Base-by-base conservation (phyloP, 1,140 invertebrate species). In the Euura lappo region DNA sequence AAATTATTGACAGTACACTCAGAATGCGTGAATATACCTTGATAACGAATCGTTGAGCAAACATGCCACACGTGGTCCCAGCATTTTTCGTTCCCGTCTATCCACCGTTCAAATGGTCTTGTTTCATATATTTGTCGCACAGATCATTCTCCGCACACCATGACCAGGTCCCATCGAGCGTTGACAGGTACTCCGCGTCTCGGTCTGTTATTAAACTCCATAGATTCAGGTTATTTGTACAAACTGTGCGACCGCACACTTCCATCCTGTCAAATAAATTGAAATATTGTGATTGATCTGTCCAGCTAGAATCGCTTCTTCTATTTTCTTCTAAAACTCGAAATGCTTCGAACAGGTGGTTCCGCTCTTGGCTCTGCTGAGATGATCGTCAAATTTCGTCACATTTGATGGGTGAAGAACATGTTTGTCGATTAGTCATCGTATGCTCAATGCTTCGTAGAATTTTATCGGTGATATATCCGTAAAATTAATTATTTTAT, bases 31-130 rank as follows among this genome's bases (percentile, higher is more conserved):
- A 74, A 74, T 74, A 74, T 74, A 64, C 11, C 45, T 74, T 69
- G 80, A 81, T 82, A 82, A 80, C 72, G 13, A 81, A 81, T 81
- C 80, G 70, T 75, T 77, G 69, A 75, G 76, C 75, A 80, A 81
- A 81, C 75, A 79, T 60, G 44, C 65, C 42, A 74, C 74, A 74
- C 77, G 78, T 72, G 79, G 66, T 69, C 46, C 42, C 70, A 73
- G 75, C 72, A 79, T 77, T 80, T 73, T 78, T 77, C 71, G 71
- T 76, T 78, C 75, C 75, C 75, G 47, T 70, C 28, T 47, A 68
- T 42, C 42, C 66, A 68, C 42, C 66, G 13, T 8, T 10, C 42
- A 42, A 64, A 64, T 10, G 5, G 28, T 68, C 66, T 70, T 45
- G 46, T 47, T 70, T 44, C 69, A 46, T 10, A 70, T 42, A 70